Percentiles rank a stretch among this genome's conserved stretches.
phyloP scores from a whole-genome alignment of 2,888 invertebrate species.

The Temnothorax ravouxi region DNA sequence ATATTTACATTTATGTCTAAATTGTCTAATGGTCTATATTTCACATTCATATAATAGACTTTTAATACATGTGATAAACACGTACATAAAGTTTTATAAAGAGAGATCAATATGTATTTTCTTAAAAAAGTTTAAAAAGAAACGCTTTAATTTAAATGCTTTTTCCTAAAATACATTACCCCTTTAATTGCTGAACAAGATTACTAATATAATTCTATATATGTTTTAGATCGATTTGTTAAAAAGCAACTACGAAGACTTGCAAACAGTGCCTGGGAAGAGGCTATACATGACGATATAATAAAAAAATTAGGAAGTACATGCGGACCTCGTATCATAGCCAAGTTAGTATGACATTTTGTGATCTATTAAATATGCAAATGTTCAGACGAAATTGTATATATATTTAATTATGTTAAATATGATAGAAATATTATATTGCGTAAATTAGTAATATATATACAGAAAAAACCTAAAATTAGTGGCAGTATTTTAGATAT shows the following conservation, averaged over 20 bases:
- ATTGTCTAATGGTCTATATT: background rate
- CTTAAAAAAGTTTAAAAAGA: background rate
- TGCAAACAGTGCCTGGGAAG: slow-evolving; percentile 76
- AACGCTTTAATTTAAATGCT: background rate
- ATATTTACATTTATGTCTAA: background rate
- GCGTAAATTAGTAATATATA: background rate
- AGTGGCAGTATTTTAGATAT: background rate
- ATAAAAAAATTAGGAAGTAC: slow-evolving; percentile 69
- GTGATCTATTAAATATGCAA: background rate
- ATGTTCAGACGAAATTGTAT: background rate
- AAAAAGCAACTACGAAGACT: slow-evolving; percentile 74
- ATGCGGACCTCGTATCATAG: slow-evolving; percentile 72
- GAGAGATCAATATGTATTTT: background rate
- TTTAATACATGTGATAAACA: background rate
- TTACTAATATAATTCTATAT: slow-evolving; percentile 13
- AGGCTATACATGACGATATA: slow-evolving; percentile 71
- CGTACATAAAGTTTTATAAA: background rate
- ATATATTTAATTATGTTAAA: background rate
- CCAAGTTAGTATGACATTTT: slow-evolving; percentile 74
- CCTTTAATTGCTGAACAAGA: background rate
- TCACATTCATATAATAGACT: background rate
- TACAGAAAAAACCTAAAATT: background rate
- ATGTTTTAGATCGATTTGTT: slow-evolving; percentile 77
- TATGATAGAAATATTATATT: background rate
- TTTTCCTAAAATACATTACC: background rate